Evolutionary conservation across 2,888 invertebrate genomes (phyloP).

Genomic region (Choristoneura rosaceana): DNA sequence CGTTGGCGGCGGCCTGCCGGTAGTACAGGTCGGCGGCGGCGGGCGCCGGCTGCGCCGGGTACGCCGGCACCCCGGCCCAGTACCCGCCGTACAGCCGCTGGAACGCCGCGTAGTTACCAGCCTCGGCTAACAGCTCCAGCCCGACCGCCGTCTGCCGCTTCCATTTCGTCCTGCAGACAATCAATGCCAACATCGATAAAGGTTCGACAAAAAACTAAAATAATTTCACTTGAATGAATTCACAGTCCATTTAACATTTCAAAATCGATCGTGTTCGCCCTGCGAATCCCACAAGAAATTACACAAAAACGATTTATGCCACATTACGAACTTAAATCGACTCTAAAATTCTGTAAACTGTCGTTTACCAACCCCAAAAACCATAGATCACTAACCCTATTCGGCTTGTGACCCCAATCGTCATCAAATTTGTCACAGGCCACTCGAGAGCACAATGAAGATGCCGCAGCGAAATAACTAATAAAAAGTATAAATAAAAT

Average conservation of each 20-base stretch:
- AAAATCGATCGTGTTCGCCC: conserved; percentile 58
- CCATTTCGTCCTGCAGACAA: conserved; percentile 96
- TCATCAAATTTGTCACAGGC: conserved; percentile 85
- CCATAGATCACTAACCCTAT: conserved; percentile 78
- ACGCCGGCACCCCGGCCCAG: conserved; percentile 88
- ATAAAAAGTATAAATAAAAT: conserved; percentile 84
- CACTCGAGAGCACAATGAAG: conserved; percentile 79
- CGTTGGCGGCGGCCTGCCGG: conserved; percentile 92
- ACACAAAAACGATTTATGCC: conserved; percentile 73
- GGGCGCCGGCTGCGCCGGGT: conserved; percentile 88
- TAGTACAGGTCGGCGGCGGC: conserved; percentile 93
- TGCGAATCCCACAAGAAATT: conserved; percentile 69
- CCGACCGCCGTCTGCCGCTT: conserved; percentile 99
- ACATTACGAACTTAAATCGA: conserved; percentile 77
- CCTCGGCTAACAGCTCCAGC: conserved; percentile 97
- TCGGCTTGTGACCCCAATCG: conserved; percentile 75
- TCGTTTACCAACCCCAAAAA: conserved; percentile 71
- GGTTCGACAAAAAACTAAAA: neutral
- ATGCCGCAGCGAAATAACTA: conserved; percentile 73
- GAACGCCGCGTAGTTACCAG: conserved; percentile 99
- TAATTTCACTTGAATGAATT: conserved; percentile 54
- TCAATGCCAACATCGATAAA: neutral
- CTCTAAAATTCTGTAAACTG: conserved; percentile 80
- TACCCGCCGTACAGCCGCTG: conserved; percentile 96
- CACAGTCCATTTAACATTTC: conserved; percentile 68